Percentiles rank a stretch among this genome's conserved stretches.
Evolutionary conservation across 2,113 vertebrate species (phyloP).

Genomic region (Isurus oxyrinchus): DNA sequence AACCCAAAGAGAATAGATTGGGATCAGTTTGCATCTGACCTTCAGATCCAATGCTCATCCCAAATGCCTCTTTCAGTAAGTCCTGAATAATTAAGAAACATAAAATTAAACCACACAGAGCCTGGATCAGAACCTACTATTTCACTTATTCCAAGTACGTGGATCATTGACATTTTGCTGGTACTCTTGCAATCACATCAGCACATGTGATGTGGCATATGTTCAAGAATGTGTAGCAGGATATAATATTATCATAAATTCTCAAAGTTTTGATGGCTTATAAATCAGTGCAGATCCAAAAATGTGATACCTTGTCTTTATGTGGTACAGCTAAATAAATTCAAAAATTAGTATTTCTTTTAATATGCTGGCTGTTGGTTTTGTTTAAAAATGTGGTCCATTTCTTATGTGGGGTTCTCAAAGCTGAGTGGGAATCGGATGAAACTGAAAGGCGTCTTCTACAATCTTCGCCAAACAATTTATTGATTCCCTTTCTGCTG

Average conservation of each 20-base stretch:
- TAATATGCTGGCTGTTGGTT: neutral
- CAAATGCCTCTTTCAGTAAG: conserved; percentile 14
- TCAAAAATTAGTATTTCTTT: neutral
- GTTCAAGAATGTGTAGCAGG: conserved; percentile 23
- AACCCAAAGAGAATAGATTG: conserved; percentile 10
- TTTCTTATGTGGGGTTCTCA: neutral
- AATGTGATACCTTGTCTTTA: neutral
- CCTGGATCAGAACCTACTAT: neutral
- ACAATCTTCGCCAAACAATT: neutral
- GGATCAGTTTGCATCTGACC: neutral
- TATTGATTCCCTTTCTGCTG: neutral
- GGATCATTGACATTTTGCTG: neutral
- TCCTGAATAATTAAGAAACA: neutral
- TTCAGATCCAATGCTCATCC: neutral
- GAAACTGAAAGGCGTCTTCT: neutral
- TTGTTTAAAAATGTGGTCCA: neutral
- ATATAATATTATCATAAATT: neutral
- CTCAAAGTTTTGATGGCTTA: conserved; percentile 13
- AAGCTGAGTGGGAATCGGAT: neutral
- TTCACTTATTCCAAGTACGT: neutral
- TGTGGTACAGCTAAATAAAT: neutral
- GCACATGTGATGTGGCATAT: neutral
- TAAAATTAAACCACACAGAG: neutral
- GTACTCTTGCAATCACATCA: neutral
- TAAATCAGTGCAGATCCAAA: conserved; percentile 20